Percentiles rank a stretch among this genome's conserved stretches.
Conservation (phyloP, 2,113 vertebrate genomes). For the Percina caprodes region DNA sequence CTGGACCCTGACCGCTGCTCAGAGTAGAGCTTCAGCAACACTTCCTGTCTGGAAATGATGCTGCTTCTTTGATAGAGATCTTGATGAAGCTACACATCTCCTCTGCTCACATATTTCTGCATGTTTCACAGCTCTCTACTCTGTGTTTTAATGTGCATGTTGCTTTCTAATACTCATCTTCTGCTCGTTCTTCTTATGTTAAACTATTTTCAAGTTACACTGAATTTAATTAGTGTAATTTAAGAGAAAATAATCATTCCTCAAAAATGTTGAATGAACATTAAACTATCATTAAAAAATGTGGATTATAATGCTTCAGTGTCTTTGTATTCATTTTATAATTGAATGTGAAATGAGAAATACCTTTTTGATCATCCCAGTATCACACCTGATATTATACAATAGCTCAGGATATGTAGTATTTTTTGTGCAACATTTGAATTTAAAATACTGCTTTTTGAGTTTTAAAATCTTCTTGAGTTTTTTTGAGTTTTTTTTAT, state of each 20-base stretch:
- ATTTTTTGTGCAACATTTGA: too few species aligned
- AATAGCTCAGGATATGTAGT: too few species aligned
- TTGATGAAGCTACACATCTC: slow-evolving; percentile 12
- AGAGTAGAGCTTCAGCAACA: slow-evolving; percentile 52
- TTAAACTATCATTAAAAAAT: background rate
- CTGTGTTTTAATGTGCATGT: background rate
- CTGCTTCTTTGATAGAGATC: background rate
- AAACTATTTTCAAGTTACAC: background rate
- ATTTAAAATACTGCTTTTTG: background rate
- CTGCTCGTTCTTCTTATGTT: background rate
- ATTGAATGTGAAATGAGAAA: too few species aligned
- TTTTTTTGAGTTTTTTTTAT: too few species aligned
- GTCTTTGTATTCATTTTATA: background rate
- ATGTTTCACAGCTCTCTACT: background rate
- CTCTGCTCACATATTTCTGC: background rate
- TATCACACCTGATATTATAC: background rate
- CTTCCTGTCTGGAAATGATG: slow-evolving; percentile 14
- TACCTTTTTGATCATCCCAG: too few species aligned
- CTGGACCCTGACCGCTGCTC: slow-evolving; percentile 59
- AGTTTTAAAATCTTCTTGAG: too few species aligned
- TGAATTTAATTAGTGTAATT: background rate
- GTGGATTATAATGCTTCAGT: background rate
- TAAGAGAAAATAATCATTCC: background rate
- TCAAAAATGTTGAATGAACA: background rate
- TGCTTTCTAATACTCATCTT: background rate